Base-by-base conservation (phyloP, 23 tunicate species). In the Clavelina lepadiformis region DNA sequence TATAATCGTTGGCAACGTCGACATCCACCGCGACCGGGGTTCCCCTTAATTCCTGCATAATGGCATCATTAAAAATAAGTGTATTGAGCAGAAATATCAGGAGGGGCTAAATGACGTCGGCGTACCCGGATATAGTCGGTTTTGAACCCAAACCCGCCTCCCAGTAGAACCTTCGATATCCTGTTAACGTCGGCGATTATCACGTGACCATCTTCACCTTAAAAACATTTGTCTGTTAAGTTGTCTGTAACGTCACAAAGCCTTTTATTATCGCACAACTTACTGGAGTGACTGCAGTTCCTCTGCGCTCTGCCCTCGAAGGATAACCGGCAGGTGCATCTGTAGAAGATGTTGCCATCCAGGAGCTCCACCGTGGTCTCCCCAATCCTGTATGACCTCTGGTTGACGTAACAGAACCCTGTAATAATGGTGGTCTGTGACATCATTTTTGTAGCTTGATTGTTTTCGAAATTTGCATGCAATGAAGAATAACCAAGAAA, bases 181-280 rank as follows among this genome's bases (percentile, higher is more conserved):
- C 41, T 58, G 32, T 30, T 58, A 26, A 30, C 68, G 31, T 73
- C 82, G 2, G 96, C 86, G 23, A 87, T 74, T 20, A 87, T 35
- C 53, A 87, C 46, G 13, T 73, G 60, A 20, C 82, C 96, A 61
- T 87, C 96, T 67, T 87, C 87, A 52, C 28, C 96, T 87, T 74
- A 32, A 69, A 52, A 69, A 31, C 4, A 4, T n/a, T 27, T 13
- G 59, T 13, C 23, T 13, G 23, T 53, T 53, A 35, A 53, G 20
- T 18, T 53, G 6, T 53, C 6, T 53, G n/a, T n/a, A n/a, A n/a
- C n/a, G n/a, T n/a, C n/a, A n/a, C n/a, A n/a, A n/a, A n/a, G n/a
- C n/a, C n/a, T n/a, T n/a, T n/a, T n/a, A n/a, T n/a, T n/a, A n/a
- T n/a, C n/a, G 3, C 21, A 8, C 23, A 4, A 26, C 66, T 62